Evolutionary conservation across 2,888 invertebrate genomes (phyloP), one percentile per base, ranked within the genome.

Genomic region (Trichopria drosophilae): DNA sequence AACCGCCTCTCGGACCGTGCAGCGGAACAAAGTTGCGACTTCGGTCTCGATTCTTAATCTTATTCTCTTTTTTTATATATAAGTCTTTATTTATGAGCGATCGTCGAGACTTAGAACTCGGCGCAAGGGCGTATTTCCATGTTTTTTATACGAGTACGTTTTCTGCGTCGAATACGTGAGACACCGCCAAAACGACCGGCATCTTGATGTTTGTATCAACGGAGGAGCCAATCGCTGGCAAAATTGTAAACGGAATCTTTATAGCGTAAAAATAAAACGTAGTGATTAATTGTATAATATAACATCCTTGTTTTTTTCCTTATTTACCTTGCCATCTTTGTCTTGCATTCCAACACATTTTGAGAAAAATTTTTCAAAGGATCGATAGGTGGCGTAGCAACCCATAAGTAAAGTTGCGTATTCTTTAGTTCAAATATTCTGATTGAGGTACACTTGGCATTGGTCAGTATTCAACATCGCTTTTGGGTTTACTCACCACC

Each of bases 221-320:
- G 31, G 18, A 42, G 13, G 44, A 51, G 34, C 26, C 24, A 44
- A 51, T 55, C 45, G 52, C 45, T 49, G 48, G 51, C 44, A 23
- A 40, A 37, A 10, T 53, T 53, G 55, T 56, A 53, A 52, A 43
- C 50, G 41, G 50, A 55, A 56, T 47, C 29, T 36, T 50, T 69
- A 64, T 68, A 69, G 65, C 58, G 61, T 69, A 66, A 67, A 56
- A 71, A 72, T 70, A 71, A 72, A 72, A 62, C 56, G 63, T 70
- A 70, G 65, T 66, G 63, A 67, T 64, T 65, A 64, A 66, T 64
- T 60, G 53, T 60, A 59, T 63, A 61, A 65, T 63, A 60, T 48
- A 55, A 51, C 26, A 20, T 7, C 9, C 10, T 35, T 37, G 41
- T 43, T 26, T 40, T 48, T 48, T 55, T 55, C 45, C 29, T 55